Base-by-base conservation (phyloP, 1,140 invertebrate genomes). In the Tetramorium parvispinum region DNA sequence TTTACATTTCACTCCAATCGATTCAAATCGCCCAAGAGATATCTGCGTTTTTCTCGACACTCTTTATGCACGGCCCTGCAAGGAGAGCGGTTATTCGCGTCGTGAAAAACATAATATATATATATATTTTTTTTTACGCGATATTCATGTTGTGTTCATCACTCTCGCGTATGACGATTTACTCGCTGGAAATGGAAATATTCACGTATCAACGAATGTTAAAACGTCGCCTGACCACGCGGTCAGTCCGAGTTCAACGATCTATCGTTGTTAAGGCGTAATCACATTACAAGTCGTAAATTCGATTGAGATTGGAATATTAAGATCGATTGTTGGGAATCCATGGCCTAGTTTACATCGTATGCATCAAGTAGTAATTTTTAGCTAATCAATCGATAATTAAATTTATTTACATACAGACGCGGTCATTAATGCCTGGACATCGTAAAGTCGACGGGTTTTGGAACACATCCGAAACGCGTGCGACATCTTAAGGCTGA, bases 181-280 rank as follows among this genome's bases (percentile, higher is more conserved):
- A 63, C 5, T 7, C 16, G 1, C 18, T 53, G 16, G 13, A 63
- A 49, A 11, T 18, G 18, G 16, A 4, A 40, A 51, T 51, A 7
- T n/a, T 5, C 49, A n/a, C 24, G 24, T 71, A 57, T n/a, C 37
- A 5, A n/a, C 4, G 13, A 53, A 32, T 21, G 37, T 71, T 59
- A 86, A 86, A 85, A 82, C 78, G 85, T 85, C 59, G 37, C 18
- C 77, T 89, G 91, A 86, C n/a, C 66, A 40, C 27, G 43, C 70
- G 24, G 88, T 85, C 75, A 76, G 79, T 57, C 16, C 65, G 91
- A 89, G 92, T 93, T 93, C 92, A 93, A 93, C 91, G 92, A 93
- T 93, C 92, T 93, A 21, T 78, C 88, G 88, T 91, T 89, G 87
- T 87, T 81, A n/a, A 7, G 32, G 32, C 32, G 32, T 32, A 32